Percentiles rank a stretch among this genome's conserved stretches.
These are phyloP conservation scores for Chiroxiphia lanceolata DNA, from an alignment of 2,797 vertebrate species.

Conservation along the genomic window DNA sequence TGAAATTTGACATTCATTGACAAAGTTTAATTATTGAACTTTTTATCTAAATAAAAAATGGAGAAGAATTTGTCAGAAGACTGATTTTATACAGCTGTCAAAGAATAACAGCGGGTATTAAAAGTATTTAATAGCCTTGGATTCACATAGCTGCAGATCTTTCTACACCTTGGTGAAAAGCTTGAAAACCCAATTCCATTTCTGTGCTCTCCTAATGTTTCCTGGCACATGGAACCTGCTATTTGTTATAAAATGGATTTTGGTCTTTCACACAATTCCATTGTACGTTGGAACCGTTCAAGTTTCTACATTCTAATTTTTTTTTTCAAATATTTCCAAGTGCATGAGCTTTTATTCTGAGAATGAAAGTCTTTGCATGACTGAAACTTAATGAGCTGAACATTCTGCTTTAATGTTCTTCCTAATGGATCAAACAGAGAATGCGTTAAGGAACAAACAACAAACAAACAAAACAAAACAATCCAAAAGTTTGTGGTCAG, in stretches of 20 bases:
- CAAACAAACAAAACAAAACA: background rate
- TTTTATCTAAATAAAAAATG: constrained; percentile 71
- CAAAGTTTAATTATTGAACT: constrained; percentile 74
- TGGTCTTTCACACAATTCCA: background rate
- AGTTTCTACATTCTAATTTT: background rate
- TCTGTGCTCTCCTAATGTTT: constrained; percentile 23
- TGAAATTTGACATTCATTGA: constrained; percentile 51
- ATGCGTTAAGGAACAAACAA: background rate
- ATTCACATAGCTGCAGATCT: constrained; percentile 7
- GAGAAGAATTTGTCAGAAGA: constrained; percentile 67
- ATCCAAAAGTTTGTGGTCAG: background rate
- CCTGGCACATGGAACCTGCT: background rate
- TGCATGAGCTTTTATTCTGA: background rate
- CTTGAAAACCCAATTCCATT: constrained; percentile 15
- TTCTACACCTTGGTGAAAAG: constrained; percentile 18
- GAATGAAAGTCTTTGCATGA: constrained; percentile 8
- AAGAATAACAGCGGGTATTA: constrained; percentile 65
- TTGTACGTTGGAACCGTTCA: background rate
- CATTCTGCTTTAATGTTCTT: background rate
- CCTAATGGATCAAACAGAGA: background rate
- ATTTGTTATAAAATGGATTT: constrained; percentile 18
- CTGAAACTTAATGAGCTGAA: background rate
- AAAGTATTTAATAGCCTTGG: constrained; percentile 52
- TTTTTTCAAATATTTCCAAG: background rate
- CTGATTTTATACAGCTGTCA: constrained; percentile 67